Evolutionary conservation across 2,113 vertebrate species (phyloP).

Genomic region (Stegostoma tigrinum): DNA sequence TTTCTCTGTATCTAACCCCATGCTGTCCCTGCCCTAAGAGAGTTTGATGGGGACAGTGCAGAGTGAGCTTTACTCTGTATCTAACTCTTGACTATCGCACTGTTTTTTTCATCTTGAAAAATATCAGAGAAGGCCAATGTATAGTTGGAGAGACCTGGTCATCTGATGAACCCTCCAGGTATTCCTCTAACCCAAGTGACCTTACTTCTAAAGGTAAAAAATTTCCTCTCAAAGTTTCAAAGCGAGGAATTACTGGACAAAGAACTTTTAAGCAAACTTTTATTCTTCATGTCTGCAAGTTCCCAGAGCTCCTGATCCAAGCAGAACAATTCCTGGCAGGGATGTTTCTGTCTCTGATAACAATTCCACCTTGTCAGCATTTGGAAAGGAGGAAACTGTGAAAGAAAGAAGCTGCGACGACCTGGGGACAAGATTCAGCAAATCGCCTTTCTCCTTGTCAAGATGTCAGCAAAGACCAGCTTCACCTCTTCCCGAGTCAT

Average conservation of each 20-base stretch:
- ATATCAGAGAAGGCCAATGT: too few relatives aligned
- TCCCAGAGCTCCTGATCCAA: neutral
- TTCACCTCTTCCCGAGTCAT: neutral
- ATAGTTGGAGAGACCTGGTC: too few relatives aligned
- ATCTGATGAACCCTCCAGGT: too few relatives aligned
- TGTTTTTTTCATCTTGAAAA: too few relatives aligned
- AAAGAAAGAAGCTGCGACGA: neutral
- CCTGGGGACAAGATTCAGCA: neutral
- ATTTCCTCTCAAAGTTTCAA: neutral
- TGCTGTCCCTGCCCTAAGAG: neutral
- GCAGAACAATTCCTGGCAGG: neutral
- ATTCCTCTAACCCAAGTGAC: too few relatives aligned
- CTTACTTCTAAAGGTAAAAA: too few relatives aligned
- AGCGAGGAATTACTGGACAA: neutral
- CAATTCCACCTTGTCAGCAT: neutral
- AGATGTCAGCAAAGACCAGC: neutral
- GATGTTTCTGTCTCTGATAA: neutral
- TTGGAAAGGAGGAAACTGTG: neutral
- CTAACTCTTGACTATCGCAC: neutral
- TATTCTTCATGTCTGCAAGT: neutral
- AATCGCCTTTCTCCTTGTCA: neutral
- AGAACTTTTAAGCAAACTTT: neutral
- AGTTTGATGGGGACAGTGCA: neutral
- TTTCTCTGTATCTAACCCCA: neutral
- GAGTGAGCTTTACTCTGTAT: neutral